Conservation (phyloP, 2,797 vertebrate species). For the Aeoliscus strigatus region DNA sequence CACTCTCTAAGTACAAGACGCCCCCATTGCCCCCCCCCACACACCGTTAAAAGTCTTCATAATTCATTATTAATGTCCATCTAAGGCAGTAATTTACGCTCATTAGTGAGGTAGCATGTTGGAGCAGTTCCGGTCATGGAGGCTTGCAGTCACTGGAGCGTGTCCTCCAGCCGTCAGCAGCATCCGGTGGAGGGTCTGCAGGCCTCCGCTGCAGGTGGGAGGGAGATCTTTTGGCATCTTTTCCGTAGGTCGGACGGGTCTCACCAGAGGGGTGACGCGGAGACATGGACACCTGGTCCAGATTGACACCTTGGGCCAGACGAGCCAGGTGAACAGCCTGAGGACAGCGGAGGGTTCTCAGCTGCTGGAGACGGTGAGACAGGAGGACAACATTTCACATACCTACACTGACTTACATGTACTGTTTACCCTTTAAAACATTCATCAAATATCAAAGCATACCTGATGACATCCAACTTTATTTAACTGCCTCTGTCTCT, state of each 20-base stretch:
- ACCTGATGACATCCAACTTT: too few species aligned
- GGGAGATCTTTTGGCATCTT: slow-evolving; percentile 31
- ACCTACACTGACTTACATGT: neutral
- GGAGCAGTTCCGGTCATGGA: slow-evolving; percentile 25
- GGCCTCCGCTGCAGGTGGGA: slow-evolving; percentile 26
- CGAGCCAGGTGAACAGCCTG: slow-evolving; percentile 47
- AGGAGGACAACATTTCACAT: neutral
- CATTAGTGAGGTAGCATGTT: slow-evolving; percentile 38
- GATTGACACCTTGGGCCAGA: slow-evolving; percentile 34
- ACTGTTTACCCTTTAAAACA: neutral
- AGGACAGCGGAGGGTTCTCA: too few species aligned
- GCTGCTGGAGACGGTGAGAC: too few species aligned
- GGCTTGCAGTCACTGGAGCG: slow-evolving; percentile 18
- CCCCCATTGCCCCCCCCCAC: neutral
- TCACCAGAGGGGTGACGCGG: slow-evolving; percentile 28
- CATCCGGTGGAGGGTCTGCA: too few species aligned
- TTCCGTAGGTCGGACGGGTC: slow-evolving; percentile 40
- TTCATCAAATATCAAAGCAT: too few species aligned
- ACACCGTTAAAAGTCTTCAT: slow-evolving; percentile 7
- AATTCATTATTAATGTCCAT: slow-evolving; percentile 38
- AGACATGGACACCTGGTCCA: slow-evolving; percentile 41
- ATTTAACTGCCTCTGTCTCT: too few species aligned
- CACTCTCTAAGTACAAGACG: slow-evolving; percentile 24
- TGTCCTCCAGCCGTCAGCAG: slow-evolving; percentile 18
- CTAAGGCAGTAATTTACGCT: slow-evolving; percentile 31